These are phyloP conservation scores for Taphrorychus bicolor DNA, from an alignment of 2,888 invertebrate genomes.

Conservation along the genomic window DNA sequence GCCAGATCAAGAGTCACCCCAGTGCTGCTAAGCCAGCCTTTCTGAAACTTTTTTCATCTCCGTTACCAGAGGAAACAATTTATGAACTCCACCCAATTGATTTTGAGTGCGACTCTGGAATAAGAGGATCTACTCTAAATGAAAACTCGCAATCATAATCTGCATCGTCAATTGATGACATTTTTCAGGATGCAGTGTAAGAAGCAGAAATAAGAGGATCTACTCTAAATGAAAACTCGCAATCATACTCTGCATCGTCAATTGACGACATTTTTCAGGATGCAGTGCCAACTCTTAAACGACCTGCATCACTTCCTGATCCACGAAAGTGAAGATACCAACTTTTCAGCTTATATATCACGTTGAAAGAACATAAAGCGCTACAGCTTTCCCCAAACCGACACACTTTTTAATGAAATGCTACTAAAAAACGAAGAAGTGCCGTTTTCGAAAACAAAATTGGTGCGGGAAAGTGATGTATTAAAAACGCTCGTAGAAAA, in stretches of 20 bases:
- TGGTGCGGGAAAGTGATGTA: no score
- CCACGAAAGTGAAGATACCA: neutral
- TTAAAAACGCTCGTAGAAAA: no score
- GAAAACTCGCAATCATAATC: no score
- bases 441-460: no score
- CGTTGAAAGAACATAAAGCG: neutral
- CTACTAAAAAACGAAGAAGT: neutral
- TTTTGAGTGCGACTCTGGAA: neutral
- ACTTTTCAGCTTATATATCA: neutral
- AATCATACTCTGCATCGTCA: neutral
- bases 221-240: no score
- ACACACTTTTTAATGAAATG: neutral
- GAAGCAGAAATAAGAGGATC: no score
- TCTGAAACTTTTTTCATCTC: neutral
- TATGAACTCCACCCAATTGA: neutral
- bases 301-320: neutral
- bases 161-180: neutral
- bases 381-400: neutral
- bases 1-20: neutral
- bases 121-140: neutral
- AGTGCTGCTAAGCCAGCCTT: no score
- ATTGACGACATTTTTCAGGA: neutral
- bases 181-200: neutral
- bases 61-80: neutral
- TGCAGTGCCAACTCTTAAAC: neutral